These are phyloP conservation scores for Antheraea mylitta DNA, from an alignment of 1,140 invertebrate genomes.

Conservation along the genomic window DNA sequence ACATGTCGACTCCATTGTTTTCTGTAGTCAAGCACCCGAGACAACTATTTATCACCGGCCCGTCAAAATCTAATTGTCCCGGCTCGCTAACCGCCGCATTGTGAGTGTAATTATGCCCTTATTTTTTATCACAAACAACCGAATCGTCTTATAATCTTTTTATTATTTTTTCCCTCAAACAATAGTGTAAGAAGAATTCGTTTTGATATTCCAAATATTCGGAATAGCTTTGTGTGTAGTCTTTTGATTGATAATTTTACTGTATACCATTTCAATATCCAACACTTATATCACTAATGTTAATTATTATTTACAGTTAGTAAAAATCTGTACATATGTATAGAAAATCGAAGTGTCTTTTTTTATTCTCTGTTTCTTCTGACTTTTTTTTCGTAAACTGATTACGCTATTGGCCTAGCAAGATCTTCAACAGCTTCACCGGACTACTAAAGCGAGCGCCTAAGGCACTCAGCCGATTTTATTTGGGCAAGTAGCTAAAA, in stretches of 20 bases:
- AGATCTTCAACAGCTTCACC: no score
- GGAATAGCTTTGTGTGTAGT: not conserved
- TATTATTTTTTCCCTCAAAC: slow-evolving; percentile 33
- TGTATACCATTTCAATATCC: no score
- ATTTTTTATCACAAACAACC: slow-evolving; percentile 63
- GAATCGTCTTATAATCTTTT: slow-evolving; percentile 56
- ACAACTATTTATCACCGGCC: slow-evolving; percentile 69
- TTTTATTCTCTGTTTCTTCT: no score
- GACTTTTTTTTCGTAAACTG: no score
- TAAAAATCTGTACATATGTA: no score
- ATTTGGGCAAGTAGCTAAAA: no score
- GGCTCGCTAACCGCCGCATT: slow-evolving; percentile 65
- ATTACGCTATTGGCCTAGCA: no score
- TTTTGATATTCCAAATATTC: not conserved
- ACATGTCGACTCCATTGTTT: not conserved
- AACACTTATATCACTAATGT: no score
- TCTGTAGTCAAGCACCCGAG: slow-evolving; percentile 35
- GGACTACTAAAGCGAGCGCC: no score
- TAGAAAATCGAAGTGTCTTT: no score
- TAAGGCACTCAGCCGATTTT: no score
- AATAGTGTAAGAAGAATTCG: not conserved
- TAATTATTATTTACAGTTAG: no score
- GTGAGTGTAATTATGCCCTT: slow-evolving; percentile 74
- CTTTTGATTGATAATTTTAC: slow-evolving; percentile 17
- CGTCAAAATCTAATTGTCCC: slow-evolving; percentile 77